Base-by-base conservation (phyloP, 2,888 invertebrate genomes). In the Hydriomena furcata region DNA sequence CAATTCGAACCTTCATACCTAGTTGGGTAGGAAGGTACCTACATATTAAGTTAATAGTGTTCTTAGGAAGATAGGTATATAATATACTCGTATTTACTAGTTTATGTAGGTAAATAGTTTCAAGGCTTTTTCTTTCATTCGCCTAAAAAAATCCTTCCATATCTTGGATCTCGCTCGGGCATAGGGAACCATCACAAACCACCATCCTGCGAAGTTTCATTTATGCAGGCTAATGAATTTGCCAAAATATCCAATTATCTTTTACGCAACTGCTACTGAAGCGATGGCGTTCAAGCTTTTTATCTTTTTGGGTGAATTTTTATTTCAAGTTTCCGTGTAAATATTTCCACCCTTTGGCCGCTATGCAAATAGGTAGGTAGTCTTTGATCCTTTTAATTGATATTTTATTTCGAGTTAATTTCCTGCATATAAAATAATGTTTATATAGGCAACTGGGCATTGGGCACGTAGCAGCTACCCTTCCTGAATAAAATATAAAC, bases 311-410 rank as follows among this genome's bases (percentile, higher is more conserved):
- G 45, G 44, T 45, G 55, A 56, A 60, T 70, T 71, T 68, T 71
- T 69, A 69, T 68, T 71, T 66, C 55, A 58, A 54, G 60, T 44
- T 53, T 63, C 65, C 61, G 56, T 66, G 65, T 63, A 71, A 76
- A 78, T 67, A 70, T 66, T 68, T 65, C 60, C 55, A 70, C 71
- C 75, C 71, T 60, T 76, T 68, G 55, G 56, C 66, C 61, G 59
- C 66, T 73, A 58, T 63, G 56, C 62, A 63, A 71, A 70, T 61
- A 61, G 36, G 50, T 65, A 59, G 61, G 50, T 65, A 59, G 61
- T 61, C 72, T 78, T 76, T 78, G 77, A 78, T 77, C 73, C 65
- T 66, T 69, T 62, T 74, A 74, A 78, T 77, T 78, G 71, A 69
- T 72, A 70, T 75, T 75, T 63, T 65, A 63, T 68, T 71, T 66